Percentiles rank a stretch among this genome's conserved stretches.
Evolutionary conservation across 1,140 invertebrate species (phyloP).

Genomic region (Euglossa dilemma): DNA sequence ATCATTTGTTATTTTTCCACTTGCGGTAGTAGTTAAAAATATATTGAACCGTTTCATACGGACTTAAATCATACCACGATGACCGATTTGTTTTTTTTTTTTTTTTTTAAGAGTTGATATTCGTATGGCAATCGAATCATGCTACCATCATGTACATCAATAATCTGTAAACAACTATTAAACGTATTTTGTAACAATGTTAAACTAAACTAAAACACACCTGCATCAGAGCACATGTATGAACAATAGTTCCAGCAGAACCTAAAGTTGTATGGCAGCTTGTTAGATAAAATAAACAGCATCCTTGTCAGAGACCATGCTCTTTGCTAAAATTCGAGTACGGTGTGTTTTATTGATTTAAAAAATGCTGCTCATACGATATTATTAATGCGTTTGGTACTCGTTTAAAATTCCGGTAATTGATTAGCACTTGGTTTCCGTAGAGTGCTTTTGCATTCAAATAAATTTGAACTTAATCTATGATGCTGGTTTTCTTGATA

Average conservation of each 20-base stretch:
- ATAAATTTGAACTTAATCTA: slow-evolving; percentile 40
- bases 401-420: slow-evolving; percentile 46
- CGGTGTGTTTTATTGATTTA: slow-evolving; percentile 46
- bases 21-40: slow-evolving; percentile 37
- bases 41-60: slow-evolving; percentile 66
- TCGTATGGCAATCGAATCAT: slow-evolving; percentile 37
- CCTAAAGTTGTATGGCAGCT: slow-evolving; percentile 41
- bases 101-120: slow-evolving; percentile 34
- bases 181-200: slow-evolving; percentile 55
- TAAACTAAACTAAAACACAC: slow-evolving; percentile 60
- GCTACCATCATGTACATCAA: slow-evolving; percentile 36
- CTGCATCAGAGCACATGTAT: slow-evolving; percentile 50
- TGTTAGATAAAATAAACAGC: slow-evolving; percentile 44
- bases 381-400: slow-evolving; percentile 38
- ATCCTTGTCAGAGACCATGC: slow-evolving; percentile 27
- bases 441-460: slow-evolving; percentile 31
- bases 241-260: slow-evolving; percentile 50
- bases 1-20: slow-evolving; percentile 26
- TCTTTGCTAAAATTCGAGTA: slow-evolving; percentile 50
- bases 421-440: slow-evolving; percentile 27
- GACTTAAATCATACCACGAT: slow-evolving; percentile 42
- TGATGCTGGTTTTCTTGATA: slow-evolving; percentile 55
- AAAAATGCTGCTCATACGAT: slow-evolving; percentile 62
- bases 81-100: slow-evolving; percentile 12
- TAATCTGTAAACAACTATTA: slow-evolving; percentile 52